These are phyloP conservation scores for Xiphorhynchus elegans DNA, from an alignment of 2,113 vertebrate genomes.

Conservation along the genomic window DNA sequence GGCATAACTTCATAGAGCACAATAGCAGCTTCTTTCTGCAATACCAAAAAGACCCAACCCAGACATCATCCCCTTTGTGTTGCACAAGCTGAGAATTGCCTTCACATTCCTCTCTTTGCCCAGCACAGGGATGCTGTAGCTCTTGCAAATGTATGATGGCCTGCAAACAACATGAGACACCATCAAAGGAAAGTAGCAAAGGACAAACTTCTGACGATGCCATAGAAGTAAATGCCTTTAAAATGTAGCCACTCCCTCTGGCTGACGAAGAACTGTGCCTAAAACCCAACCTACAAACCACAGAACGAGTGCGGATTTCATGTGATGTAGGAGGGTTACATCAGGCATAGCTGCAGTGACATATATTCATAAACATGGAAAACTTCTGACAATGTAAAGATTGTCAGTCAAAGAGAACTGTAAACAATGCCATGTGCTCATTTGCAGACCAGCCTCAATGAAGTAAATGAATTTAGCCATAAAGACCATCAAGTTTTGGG, in stretches of 20 bases:
- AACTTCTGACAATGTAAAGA: not conserved
- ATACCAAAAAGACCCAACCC: not conserved
- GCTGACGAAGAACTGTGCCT: not conserved
- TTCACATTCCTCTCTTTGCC: not conserved
- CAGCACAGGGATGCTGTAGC: not conserved
- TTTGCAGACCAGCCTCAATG: not conserved
- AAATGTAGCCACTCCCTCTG: not conserved
- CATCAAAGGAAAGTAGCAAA: not conserved
- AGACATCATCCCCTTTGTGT: not conserved
- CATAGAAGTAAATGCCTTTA: not conserved
- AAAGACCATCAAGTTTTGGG: not conserved
- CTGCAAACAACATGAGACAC: not conserved
- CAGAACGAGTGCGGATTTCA: not conserved
- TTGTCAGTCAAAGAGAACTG: not conserved
- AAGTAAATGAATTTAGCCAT: not conserved
- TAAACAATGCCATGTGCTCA: not conserved
- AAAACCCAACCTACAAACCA: not conserved
- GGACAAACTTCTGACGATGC: not conserved
- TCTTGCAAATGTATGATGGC: not conserved
- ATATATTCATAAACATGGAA: not conserved
- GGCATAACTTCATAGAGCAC: not conserved
- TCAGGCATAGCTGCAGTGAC: not conserved
- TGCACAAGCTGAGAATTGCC: not conserved
- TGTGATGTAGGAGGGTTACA: not conserved
- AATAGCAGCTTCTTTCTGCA: constrained; percentile 22